These are phyloP conservation scores for Ferrisia virgata DNA, from an alignment of 2,888 invertebrate species.

Conservation along the genomic window DNA sequence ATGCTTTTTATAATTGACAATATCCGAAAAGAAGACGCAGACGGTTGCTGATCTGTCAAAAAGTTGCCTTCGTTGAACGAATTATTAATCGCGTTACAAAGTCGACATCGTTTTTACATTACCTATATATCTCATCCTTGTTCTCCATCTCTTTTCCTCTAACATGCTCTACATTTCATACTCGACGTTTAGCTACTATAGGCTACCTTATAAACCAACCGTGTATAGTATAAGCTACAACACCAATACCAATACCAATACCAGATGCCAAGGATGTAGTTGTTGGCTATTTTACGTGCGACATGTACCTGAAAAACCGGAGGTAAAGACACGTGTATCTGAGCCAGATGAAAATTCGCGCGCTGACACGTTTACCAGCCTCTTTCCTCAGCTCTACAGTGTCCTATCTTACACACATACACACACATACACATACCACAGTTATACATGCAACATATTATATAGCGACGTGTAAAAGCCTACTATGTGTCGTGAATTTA, in stretches of 20 bases:
- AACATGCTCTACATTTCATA: not conserved
- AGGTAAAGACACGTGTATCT: not conserved
- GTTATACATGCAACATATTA: too few species aligned
- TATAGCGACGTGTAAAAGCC: not conserved
- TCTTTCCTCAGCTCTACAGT: too few species aligned
- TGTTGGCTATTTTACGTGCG: not conserved
- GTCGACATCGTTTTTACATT: constrained; percentile 21
- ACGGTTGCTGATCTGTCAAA: constrained; percentile 5
- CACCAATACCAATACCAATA: not conserved
- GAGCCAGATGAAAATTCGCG: not conserved
- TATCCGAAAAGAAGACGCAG: not conserved
- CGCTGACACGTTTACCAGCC: not conserved
- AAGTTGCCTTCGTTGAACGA: not conserved
- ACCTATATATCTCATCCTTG: not conserved
- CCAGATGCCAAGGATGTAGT: not conserved
- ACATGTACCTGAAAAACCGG: not conserved
- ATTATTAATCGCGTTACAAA: constrained; percentile 15
- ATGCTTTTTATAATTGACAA: not conserved
- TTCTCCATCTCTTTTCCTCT: not conserved
- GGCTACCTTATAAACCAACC: not conserved
- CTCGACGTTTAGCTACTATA: not conserved
- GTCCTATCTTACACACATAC: too few species aligned
- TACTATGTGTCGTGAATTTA: not conserved
- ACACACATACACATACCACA: too few species aligned
- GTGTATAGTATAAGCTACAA: too few species aligned